Conservation (phyloP, 92 coral and sea anemone genomes). For the Palythoa heliodiscus region DNA sequence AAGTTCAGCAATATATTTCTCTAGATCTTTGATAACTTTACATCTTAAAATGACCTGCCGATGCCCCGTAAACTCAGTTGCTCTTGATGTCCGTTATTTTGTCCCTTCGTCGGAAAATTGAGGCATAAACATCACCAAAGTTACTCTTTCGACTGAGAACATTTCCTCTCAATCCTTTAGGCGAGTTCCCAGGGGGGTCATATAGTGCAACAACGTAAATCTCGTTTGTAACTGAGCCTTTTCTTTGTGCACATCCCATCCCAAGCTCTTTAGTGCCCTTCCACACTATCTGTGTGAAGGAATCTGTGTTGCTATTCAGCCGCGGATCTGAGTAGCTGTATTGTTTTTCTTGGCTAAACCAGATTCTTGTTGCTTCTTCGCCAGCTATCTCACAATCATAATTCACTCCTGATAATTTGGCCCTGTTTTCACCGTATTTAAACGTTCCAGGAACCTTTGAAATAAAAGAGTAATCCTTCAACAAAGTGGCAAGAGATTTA, state of each 20-base stretch:
- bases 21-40: not conserved
- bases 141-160: constrained; percentile 69
- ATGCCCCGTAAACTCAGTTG: not conserved
- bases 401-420: constrained; percentile 87
- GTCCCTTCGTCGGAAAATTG: constrained; percentile 74
- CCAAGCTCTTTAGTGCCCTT: constrained; percentile 87
- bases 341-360: constrained; percentile 87
- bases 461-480: not conserved
- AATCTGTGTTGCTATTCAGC: constrained; percentile 88
- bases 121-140: constrained; percentile 83
- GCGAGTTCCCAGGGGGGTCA: constrained; percentile 90
- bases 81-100: constrained; percentile 13
- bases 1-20: not conserved
- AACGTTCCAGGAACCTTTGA: constrained; percentile 59
- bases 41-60: not conserved
- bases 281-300: constrained; percentile 96
- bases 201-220: constrained; percentile 90
- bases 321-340: constrained; percentile 93
- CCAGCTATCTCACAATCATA: constrained; percentile 96
- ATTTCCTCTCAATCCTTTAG: constrained; percentile 77
- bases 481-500: not conserved
- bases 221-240: constrained; percentile 91
- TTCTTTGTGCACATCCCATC: constrained; percentile 97
- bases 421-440: constrained; percentile 92
- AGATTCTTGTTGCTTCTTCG: constrained; percentile 88